A percentile compares a stretch with the other conserved stretches of the same genome.
phyloP scores from a whole-genome alignment of 2,888 invertebrate species.

The Azorinus chamasolen region DNA sequence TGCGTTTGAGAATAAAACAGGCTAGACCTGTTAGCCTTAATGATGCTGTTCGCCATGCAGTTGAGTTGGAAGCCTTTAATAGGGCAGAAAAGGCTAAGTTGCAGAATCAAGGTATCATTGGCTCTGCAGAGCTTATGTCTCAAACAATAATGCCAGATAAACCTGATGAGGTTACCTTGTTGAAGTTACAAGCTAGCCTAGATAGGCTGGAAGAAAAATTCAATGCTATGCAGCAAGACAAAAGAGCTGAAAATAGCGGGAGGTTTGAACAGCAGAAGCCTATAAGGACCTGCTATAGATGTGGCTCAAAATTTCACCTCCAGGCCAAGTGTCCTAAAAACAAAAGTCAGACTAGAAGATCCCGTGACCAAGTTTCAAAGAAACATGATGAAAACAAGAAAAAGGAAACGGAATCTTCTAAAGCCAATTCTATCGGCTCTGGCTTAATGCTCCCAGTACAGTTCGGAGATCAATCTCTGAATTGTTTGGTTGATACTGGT shows the following conservation, averaged over 20 bases:
- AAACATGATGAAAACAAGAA: neutral
- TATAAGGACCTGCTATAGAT: neutral
- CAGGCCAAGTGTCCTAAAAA: slow-evolving; percentile 1
- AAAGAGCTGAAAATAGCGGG: too few species aligned
- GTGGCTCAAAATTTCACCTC: slow-evolving; percentile 1
- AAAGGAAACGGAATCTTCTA: neutral
- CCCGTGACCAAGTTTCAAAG: neutral
- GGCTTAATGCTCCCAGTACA: slow-evolving; percentile 4
- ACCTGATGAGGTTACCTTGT: too few species aligned
- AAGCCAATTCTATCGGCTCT: slow-evolving; percentile 9
- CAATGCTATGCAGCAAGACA: too few species aligned
- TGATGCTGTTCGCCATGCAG: slow-evolving; percentile 6
- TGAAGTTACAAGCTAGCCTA: too few species aligned
- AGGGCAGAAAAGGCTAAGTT: slow-evolving; percentile 6
- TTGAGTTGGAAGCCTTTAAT: slow-evolving; percentile 3
- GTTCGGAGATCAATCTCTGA: neutral
- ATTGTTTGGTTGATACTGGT: slow-evolving; percentile 18
- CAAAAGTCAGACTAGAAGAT: too few species aligned
- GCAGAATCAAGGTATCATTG: too few species aligned
- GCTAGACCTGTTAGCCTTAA: neutral
- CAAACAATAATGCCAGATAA: too few species aligned
- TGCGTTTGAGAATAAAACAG: slow-evolving; percentile 6
- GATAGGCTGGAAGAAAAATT: too few species aligned
- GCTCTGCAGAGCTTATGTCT: too few species aligned
- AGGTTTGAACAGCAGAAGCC: too few species aligned